Evolutionary conservation across 2,888 invertebrate genomes (phyloP).

Genomic region (Mythimna loreyi): DNA sequence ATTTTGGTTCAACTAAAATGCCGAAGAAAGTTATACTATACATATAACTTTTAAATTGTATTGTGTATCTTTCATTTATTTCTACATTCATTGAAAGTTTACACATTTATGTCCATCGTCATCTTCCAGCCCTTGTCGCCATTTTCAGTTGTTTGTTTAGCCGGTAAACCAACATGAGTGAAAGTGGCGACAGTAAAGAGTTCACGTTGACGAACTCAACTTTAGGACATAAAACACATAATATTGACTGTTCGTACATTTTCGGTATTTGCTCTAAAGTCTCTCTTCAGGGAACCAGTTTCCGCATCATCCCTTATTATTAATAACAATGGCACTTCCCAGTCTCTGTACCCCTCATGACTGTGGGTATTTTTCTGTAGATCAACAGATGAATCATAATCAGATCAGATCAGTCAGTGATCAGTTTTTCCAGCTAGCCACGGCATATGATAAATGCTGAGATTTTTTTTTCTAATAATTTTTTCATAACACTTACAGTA

Average conservation of each 20-base stretch:
- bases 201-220: not conserved
- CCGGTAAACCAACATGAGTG: not conserved
- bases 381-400: too few species aligned
- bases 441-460: too few species aligned
- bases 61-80: constrained; percentile 15
- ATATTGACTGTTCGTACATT: not conserved
- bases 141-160: too few species aligned
- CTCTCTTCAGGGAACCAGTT: too few species aligned
- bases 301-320: too few species aligned
- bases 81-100: not conserved
- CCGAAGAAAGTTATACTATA: too few species aligned
- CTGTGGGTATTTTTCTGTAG: not conserved
- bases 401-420: too few species aligned
- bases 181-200: not conserved
- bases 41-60: not conserved
- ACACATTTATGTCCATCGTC: not conserved
- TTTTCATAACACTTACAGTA: too few species aligned
- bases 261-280: not conserved
- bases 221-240: not conserved
- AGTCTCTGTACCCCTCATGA: too few species aligned
- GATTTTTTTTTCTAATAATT: too few species aligned
- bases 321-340: not conserved
- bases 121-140: not conserved
- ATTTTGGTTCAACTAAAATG: too few species aligned
- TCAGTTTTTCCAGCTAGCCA: too few species aligned